Conservation (phyloP, 2,113 vertebrate genomes). For the Hypanus sabinus region DNA sequence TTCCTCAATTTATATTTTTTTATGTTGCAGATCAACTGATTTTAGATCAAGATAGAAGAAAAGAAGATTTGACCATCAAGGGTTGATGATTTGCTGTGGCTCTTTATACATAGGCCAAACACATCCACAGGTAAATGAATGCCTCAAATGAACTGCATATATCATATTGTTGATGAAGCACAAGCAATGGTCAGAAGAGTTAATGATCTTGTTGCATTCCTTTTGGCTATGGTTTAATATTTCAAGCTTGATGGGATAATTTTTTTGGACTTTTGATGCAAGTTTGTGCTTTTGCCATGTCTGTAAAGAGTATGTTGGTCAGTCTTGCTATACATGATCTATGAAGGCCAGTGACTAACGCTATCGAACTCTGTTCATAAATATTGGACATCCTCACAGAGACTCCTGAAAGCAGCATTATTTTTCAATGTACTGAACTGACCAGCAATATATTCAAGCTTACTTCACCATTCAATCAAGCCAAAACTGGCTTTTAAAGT, state of each 20-base stretch:
- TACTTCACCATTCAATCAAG: too few relatives aligned
- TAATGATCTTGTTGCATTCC: not conserved
- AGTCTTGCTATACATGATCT: not conserved
- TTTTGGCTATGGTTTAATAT: not conserved
- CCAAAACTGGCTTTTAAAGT: too few relatives aligned
- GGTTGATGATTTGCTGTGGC: not conserved
- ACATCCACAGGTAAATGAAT: slow-evolving; percentile 28
- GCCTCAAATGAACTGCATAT: not conserved
- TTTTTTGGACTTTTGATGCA: not conserved
- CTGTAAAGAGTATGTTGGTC: not conserved
- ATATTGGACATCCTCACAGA: not conserved
- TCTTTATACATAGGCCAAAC: not conserved
- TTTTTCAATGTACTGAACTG: not conserved
- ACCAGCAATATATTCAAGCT: not conserved
- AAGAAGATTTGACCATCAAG: slow-evolving; percentile 1
- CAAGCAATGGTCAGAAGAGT: not conserved
- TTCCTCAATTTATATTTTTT: not conserved
- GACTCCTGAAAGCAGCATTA: not conserved
- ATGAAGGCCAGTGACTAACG: not conserved
- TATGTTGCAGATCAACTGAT: slow-evolving; percentile 12
- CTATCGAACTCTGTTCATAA: not conserved
- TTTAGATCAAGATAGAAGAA: not conserved
- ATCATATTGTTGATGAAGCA: not conserved
- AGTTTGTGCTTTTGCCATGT: not conserved
- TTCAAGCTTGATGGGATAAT: not conserved